Evolutionary conservation across 1,140 invertebrate species (phyloP), one percentile per base, ranked within the genome.

Genomic region (Sitophilus oryzae): DNA sequence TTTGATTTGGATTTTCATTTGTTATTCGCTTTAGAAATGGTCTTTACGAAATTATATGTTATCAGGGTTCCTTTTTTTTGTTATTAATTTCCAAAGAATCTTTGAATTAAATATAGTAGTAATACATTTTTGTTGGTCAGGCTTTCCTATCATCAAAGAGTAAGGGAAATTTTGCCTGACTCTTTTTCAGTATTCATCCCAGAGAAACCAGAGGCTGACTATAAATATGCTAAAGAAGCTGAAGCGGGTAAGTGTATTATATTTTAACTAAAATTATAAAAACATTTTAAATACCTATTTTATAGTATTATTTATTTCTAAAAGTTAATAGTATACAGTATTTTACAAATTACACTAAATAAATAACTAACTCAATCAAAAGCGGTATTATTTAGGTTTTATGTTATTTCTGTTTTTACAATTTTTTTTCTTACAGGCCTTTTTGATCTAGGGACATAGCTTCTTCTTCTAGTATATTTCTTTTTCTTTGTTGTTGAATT

Each of bases 81-180:
- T n/a, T n/a, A 15, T 9, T 14, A 25, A 23, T 37, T 54, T 52
- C 35, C 21, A 45, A 16, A 11, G 15, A 25, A 14, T 21, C 22
- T 36, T 34, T 36, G 8, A 41, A 22, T 51, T 18, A 2, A n/a
- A 49, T 20, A 14, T 40, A 15, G n/a, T 10, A 36, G 1, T 46
- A 37, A 20, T 23, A 21, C 15, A 20, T 43, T 22, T 47, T 43
- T 47, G 38, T 46, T 52, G 34, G 15, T 76, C 66, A 93, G 93
- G 66, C 78, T 98, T 49, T 96, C 95, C 2, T 99, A 98, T 76
- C 86, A 93, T 73, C 88, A 97, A 72, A 81, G 93, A 69, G 87
- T 99, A 47, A 81, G 82, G 10, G 93, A 97, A 54, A 91, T 96
- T 74, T 83, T 97, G 66, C 94, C 96, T 21, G 85, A 88, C 66